Conservation (phyloP, 2,113 vertebrate genomes). For the Erinaceus europaeus region DNA sequence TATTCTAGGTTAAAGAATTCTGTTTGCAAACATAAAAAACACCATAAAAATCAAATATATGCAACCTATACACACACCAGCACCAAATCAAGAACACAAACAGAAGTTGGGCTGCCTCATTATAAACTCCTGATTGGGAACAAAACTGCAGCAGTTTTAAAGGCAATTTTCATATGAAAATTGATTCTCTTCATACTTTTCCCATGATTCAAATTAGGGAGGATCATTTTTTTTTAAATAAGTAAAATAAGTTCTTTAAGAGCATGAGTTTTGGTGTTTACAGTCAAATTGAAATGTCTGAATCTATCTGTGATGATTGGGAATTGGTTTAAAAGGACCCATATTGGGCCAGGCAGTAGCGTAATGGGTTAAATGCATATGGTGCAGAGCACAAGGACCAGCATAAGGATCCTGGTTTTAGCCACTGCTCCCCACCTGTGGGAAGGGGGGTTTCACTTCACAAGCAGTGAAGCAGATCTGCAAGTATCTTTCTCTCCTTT, state of each 20-base stretch:
- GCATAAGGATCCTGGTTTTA: no score
- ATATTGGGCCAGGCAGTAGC: no score
- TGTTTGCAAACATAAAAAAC: slow-evolving; percentile 71
- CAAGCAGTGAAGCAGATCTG: no score
- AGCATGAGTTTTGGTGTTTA: slow-evolving; percentile 29
- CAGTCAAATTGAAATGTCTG: slow-evolving; percentile 41
- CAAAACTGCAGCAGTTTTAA: slow-evolving; percentile 50
- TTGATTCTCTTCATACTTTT: slow-evolving; percentile 62
- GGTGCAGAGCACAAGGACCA: no score
- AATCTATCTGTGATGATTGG: background rate
- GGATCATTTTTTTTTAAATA: background rate
- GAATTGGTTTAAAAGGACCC: background rate
- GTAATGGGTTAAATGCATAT: no score
- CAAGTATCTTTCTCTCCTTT: no score
- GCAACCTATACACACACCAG: background rate
- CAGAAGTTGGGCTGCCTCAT: background rate
- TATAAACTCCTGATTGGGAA: slow-evolving; percentile 53
- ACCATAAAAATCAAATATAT: slow-evolving; percentile 72
- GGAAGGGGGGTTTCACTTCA: no score
- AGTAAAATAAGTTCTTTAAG: slow-evolving; percentile 32
- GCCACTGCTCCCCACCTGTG: no score
- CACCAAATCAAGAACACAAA: slow-evolving; percentile 56
- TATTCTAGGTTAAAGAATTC: slow-evolving; percentile 68
- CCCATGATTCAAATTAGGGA: slow-evolving; percentile 63
- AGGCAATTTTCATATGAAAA: slow-evolving; percentile 70